These are phyloP conservation scores for Clostera curtula DNA, from an alignment of 2,888 invertebrate genomes.

Conservation along the genomic window DNA sequence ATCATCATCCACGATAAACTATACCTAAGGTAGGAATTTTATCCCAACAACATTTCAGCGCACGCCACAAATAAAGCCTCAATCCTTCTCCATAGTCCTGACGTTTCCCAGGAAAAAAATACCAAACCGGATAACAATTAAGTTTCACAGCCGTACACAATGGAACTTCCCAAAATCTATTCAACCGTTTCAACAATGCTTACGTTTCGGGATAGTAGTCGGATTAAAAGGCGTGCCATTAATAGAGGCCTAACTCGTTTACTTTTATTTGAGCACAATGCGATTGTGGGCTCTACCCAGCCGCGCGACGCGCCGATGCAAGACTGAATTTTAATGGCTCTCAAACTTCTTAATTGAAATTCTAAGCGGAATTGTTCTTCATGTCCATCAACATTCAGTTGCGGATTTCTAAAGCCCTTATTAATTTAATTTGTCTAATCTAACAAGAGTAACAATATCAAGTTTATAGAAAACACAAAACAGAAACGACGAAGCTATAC, in stretches of 20 bases:
- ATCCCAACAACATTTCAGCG: too few species aligned
- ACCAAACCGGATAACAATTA: too few species aligned
- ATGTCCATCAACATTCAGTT: conserved; percentile 46
- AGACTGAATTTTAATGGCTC: conserved; percentile 46
- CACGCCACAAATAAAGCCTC: too few species aligned
- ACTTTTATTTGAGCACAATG: conserved; percentile 37
- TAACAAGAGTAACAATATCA: conserved; percentile 15
- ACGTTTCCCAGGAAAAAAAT: too few species aligned
- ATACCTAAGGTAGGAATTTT: too few species aligned
- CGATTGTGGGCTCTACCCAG: conserved; percentile 35
- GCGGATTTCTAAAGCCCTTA: conserved; percentile 33
- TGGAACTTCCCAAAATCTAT: too few species aligned
- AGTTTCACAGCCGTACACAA: too few species aligned
- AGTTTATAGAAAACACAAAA: too few species aligned
- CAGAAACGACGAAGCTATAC: too few species aligned
- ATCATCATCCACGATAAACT: too few species aligned
- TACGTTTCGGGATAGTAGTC: background rate
- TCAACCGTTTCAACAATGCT: too few species aligned
- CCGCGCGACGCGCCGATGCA: conserved; percentile 32
- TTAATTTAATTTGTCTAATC: conserved; percentile 33
- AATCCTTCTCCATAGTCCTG: too few species aligned
- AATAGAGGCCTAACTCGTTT: conserved; percentile 29
- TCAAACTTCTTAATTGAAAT: conserved; percentile 55
- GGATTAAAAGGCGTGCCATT: conserved; percentile 9
- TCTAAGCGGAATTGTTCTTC: conserved; percentile 41